A percentile compares a stretch with the other conserved stretches of the same genome.
Conservation (phyloP, 2,797 vertebrate species). For the Pogonophryne albipinna region DNA sequence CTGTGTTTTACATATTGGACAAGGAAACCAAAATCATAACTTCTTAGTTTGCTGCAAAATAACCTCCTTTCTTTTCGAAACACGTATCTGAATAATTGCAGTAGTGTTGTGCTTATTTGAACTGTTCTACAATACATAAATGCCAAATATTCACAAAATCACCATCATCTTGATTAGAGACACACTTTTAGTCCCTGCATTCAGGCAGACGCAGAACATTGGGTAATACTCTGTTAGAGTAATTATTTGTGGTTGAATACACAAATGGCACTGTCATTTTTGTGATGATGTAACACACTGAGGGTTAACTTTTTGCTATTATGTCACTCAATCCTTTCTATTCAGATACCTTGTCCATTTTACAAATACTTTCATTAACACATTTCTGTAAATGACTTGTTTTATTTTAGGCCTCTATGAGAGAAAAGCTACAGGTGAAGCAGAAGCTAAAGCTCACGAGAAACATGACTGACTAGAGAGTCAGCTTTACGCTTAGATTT, state of each 20-base stretch:
- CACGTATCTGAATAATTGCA: not conserved
- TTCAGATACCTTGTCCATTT: not conserved
- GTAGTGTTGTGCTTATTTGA: not conserved
- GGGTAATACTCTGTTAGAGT: constrained; percentile 44
- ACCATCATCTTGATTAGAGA: constrained; percentile 47
- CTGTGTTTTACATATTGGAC: constrained; percentile 6
- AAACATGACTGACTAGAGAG: constrained; percentile 28
- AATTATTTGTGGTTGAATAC: constrained; percentile 57
- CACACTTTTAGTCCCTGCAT: constrained; percentile 27
- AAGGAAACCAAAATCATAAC: constrained; percentile 1
- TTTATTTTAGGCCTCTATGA: not conserved
- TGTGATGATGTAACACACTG: constrained; percentile 35
- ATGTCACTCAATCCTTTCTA: constrained; percentile 18
- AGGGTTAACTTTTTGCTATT: constrained; percentile 30
- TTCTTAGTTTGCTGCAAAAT: constrained; percentile 13
- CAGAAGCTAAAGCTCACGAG: constrained; percentile 48
- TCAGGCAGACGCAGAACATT: constrained; percentile 29
- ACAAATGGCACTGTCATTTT: constrained; percentile 57
- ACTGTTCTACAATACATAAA: constrained; percentile 30
- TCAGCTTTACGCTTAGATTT: constrained; percentile 20
- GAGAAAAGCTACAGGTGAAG: constrained; percentile 14
- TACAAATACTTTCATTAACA: constrained; percentile 5
- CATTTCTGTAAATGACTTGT: not conserved
- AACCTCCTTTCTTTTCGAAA: constrained; percentile 8
- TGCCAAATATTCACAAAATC: constrained; percentile 34